phyloP scores from a whole-genome alignment of 2,888 invertebrate species.

The Amblyteles armatorius region DNA sequence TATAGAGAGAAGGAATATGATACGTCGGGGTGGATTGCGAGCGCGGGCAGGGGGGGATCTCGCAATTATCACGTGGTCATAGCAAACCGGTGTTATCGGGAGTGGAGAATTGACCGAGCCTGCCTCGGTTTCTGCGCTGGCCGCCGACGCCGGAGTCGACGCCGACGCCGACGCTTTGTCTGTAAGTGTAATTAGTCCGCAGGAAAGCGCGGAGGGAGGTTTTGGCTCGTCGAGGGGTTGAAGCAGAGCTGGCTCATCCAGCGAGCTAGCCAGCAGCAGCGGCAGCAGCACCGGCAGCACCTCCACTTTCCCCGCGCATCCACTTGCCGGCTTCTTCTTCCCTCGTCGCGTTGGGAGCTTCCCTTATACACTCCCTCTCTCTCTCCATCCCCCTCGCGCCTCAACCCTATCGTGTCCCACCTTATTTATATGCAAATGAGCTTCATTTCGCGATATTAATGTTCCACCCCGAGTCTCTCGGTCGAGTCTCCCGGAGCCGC shows the following conservation, averaged over 20 bases:
- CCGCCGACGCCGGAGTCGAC: conserved; percentile 31
- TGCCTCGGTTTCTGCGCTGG: conserved; percentile 32
- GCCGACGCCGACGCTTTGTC: conserved; percentile 80
- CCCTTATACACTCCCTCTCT: conserved; percentile 70
- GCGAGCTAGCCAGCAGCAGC: conserved; percentile 62
- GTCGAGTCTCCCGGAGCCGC: conserved; percentile 58
- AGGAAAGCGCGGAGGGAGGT: conserved; percentile 70
- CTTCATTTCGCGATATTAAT: conserved; percentile 96
- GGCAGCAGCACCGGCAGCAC: conserved; percentile 54
- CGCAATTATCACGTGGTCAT: conserved; percentile 84
- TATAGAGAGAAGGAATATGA: conserved; percentile 41
- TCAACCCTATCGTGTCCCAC: conserved; percentile 83
- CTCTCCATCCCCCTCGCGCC: conserved; percentile 75
- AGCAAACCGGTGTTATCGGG: conserved; percentile 82
- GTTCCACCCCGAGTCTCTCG: conserved; percentile 85
- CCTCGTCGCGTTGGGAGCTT: conserved; percentile 60
- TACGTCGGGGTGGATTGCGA: conserved; percentile 6
- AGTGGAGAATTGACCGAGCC: conserved; percentile 68
- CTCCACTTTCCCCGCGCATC: conserved; percentile 73
- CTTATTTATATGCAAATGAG: conserved; percentile 96
- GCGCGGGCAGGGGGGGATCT: conserved; percentile 63
- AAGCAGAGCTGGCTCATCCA: conserved; percentile 67
- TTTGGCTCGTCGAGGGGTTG: conserved; percentile 58
- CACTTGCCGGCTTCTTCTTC: conserved; percentile 71
- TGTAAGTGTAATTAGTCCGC: conserved; percentile 84